phyloP scores from a whole-genome alignment of 2,888 invertebrate species.

The Eilema caniola region DNA sequence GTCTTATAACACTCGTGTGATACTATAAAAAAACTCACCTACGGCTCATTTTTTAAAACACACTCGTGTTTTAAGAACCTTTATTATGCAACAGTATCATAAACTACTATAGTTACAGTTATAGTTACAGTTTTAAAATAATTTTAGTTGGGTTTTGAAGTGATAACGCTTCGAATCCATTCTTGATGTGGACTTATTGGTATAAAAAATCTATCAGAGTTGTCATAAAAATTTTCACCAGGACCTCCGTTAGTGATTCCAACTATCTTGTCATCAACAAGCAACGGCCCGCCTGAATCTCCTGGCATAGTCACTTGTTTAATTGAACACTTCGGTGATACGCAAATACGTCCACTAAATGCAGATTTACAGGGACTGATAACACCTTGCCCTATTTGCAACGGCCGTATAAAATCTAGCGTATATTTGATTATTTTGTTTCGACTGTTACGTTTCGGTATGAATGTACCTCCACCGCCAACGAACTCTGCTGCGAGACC shows the following conservation, averaged over 20 bases:
- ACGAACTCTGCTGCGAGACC: constrained; percentile 6
- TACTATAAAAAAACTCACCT: too few relatives aligned
- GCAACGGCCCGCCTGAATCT: constrained; percentile 9
- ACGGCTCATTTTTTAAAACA: too few relatives aligned
- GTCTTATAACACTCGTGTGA: too few relatives aligned
- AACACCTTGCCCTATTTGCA: constrained; percentile 6
- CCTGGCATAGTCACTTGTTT: neutral
- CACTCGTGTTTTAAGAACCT: too few relatives aligned
- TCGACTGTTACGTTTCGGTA: neutral
- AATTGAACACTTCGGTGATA: neutral
- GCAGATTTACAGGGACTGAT: neutral
- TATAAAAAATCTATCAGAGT: neutral
- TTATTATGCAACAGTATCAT: too few relatives aligned
- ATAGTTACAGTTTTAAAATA: too few relatives aligned
- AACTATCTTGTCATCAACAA: constrained; percentile 5
- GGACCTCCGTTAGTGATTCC: neutral
- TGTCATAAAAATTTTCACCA: neutral
- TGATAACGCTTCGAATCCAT: constrained; percentile 3
- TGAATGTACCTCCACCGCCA: neutral
- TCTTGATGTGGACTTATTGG: constrained; percentile 2
- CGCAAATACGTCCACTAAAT: neutral
- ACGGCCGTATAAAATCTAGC: neutral
- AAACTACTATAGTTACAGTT: too few relatives aligned
- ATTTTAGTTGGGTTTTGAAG: too few relatives aligned
- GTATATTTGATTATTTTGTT: too few relatives aligned